Evolutionary conservation across 2,797 vertebrate genomes (phyloP).

Genomic region (Pipistrellus kuhlii): DNA sequence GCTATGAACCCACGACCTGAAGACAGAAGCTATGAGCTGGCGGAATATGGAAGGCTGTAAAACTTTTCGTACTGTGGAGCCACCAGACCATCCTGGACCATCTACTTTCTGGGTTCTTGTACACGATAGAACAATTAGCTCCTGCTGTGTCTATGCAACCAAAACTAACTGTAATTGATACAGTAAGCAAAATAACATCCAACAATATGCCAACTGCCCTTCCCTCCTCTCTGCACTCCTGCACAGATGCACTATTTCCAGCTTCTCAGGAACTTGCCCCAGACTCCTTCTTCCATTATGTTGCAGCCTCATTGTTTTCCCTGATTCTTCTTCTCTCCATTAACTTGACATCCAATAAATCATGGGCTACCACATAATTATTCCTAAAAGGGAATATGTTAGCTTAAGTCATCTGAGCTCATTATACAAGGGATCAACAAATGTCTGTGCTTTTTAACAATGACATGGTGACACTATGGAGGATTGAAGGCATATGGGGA

Average conservation of each 20-base stretch:
- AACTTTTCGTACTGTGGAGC: neutral
- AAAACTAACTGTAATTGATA: neutral
- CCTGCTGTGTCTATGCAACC: neutral
- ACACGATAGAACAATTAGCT: neutral
- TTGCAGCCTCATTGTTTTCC: neutral
- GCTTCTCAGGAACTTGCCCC: neutral
- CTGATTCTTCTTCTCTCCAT: neutral
- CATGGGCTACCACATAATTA: neutral
- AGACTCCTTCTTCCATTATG: neutral
- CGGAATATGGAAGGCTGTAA: rapidly evolving
- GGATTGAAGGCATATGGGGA: neutral
- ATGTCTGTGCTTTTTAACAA: neutral
- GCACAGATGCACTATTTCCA: no score
- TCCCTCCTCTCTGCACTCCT: neutral
- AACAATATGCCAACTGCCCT: neutral
- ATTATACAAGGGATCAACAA: neutral
- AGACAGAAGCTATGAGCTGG: neutral
- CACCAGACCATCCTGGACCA: neutral
- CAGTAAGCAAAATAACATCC: neutral
- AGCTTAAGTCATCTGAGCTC: neutral
- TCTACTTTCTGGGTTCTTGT: neutral
- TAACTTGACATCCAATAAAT: neutral
- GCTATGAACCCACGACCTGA: rapidly evolving
- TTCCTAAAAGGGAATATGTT: neutral
- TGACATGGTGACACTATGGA: neutral